Conservation (phyloP, 2,888 invertebrate genomes). For the Eumacrocentrus americanus region DNA sequence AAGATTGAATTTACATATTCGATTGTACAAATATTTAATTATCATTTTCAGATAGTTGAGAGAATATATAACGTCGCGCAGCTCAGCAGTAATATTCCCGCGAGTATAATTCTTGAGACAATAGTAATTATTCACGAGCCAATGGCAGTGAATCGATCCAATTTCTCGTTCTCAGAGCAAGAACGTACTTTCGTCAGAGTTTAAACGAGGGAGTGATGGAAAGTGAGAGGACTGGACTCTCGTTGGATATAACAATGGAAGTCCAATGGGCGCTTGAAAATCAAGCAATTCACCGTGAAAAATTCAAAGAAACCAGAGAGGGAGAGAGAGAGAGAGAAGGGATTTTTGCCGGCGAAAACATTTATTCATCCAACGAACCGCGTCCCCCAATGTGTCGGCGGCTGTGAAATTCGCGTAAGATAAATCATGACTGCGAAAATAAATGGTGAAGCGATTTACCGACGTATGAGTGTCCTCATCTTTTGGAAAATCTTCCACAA, state of each 20-base stretch:
- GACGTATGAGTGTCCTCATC: slow-evolving; percentile 4
- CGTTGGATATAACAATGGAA: slow-evolving; percentile 3
- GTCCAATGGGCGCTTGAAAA: neutral
- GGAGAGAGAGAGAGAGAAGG: neutral
- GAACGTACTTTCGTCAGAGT: neutral
- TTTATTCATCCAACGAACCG: slow-evolving; percentile 15
- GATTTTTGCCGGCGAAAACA: slow-evolving; percentile 1
- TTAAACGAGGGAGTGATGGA: neutral
- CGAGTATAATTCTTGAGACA: slow-evolving; percentile 2
- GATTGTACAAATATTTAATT: too few relatives aligned
- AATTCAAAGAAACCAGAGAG: neutral
- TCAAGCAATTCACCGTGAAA: neutral
- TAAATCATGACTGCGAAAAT: slow-evolving; percentile 12
- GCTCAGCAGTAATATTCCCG: neutral
- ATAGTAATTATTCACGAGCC: slow-evolving; percentile 13
- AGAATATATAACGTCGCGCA: neutral
- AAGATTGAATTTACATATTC: too few relatives aligned
- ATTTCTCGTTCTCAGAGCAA: slow-evolving; percentile 4
- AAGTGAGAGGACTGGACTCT: neutral
- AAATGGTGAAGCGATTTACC: slow-evolving; percentile 7
- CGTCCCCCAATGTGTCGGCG: neutral
- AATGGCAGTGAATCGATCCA: slow-evolving; percentile 11
- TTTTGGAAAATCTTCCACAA: neutral
- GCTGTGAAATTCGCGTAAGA: slow-evolving; percentile 8
- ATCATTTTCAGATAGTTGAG: too few relatives aligned